Percentiles rank a stretch among this genome's conserved stretches.
These are phyloP conservation scores for Leptopilina syphax DNA, from an alignment of 2,888 invertebrate genomes.

Conservation along the genomic window DNA sequence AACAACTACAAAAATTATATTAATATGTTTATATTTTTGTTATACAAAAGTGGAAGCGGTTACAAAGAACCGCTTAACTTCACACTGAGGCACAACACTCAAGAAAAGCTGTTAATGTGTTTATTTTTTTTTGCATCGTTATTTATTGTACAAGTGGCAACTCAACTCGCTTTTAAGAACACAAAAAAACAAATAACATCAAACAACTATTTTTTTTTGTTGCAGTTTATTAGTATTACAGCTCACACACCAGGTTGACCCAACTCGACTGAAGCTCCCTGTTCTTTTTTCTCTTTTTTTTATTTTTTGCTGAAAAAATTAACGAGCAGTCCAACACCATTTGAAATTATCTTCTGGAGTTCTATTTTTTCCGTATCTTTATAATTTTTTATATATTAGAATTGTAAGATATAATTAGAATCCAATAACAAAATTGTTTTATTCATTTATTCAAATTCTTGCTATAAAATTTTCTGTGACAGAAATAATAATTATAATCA, in stretches of 20 bases:
- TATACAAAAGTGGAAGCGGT: constrained; percentile 8
- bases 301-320: background rate
- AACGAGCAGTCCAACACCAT: background rate
- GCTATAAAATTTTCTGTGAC: too few species aligned
- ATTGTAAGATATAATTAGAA: background rate
- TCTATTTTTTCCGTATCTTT: background rate
- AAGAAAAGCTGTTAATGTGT: constrained; percentile 52
- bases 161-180: background rate
- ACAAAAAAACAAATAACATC: constrained; percentile 7
- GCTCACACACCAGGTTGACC: constrained; percentile 13
- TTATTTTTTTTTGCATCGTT: constrained; percentile 1
- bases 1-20: background rate
- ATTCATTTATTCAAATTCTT: too few species aligned
- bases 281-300: background rate
- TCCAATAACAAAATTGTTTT: too few species aligned
- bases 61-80: constrained; percentile 44
- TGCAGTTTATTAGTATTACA: constrained; percentile 10
- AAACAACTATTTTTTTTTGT: background rate
- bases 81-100: constrained; percentile 67
- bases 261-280: constrained; percentile 16
- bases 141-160: constrained; percentile 1
- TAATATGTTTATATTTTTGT: too few species aligned
- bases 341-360: background rate
- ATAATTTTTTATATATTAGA: background rate
- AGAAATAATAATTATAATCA: too few species aligned